phyloP scores from a whole-genome alignment of 2,113 vertebrate species.

The Chlorocebus sabaeus region DNA sequence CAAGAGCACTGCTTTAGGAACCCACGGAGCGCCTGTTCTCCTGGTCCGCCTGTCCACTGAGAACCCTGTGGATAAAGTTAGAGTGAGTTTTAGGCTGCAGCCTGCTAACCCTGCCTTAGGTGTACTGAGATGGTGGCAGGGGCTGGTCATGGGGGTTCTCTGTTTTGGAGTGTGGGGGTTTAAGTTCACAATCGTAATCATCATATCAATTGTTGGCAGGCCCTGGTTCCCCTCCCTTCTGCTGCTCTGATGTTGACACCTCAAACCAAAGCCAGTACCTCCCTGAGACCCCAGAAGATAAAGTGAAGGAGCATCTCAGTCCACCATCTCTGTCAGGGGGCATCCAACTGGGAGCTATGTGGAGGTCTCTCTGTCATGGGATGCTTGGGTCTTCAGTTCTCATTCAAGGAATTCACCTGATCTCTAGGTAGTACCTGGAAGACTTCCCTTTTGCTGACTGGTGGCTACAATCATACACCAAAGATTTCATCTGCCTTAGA shows the following conservation, averaged over 20 bases:
- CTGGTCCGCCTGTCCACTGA: not conserved
- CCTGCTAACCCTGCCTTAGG: not conserved
- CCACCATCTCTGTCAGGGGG: too few species aligned
- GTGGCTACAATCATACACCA: not conserved
- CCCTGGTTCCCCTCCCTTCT: not conserved
- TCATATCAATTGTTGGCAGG: not conserved
- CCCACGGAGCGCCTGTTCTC: not conserved
- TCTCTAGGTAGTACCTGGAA: not conserved
- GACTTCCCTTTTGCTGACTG: not conserved
- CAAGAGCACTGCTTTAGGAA: not conserved
- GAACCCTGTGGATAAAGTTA: not conserved
- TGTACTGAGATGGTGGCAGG: too few species aligned
- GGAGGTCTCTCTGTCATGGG: not conserved
- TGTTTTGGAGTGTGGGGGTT: not conserved
- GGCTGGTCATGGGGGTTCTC: not conserved
- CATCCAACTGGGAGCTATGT: not conserved
- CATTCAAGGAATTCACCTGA: not conserved
- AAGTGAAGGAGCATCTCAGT: not conserved
- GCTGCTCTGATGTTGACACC: not conserved
- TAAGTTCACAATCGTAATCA: not conserved
- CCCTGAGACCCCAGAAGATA: not conserved
- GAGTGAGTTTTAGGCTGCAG: not conserved
- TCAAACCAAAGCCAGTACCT: not conserved
- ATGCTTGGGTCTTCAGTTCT: not conserved
- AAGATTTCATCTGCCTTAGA: not conserved